These are phyloP conservation scores for Hyppa rectilinea DNA, from an alignment of 2,888 invertebrate species.

Conservation along the genomic window DNA sequence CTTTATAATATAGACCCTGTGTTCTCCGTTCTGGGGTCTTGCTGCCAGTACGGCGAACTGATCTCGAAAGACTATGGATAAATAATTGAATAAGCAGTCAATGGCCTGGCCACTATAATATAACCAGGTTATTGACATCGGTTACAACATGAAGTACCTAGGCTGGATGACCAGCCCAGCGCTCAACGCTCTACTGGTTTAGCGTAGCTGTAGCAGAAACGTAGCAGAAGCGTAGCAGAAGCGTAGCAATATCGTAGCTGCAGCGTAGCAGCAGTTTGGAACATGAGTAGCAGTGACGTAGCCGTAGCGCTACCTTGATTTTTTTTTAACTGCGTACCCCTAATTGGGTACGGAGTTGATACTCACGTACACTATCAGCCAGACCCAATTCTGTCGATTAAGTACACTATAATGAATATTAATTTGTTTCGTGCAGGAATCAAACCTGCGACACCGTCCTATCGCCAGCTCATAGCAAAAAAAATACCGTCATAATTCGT, in stretches of 20 bases:
- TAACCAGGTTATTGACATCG: neutral
- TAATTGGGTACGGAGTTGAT: too few species aligned
- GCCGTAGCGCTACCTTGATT: neutral
- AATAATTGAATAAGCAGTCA: neutral
- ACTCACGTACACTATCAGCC: neutral
- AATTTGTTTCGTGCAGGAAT: neutral
- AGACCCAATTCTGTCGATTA: neutral
- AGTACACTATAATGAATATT: neutral
- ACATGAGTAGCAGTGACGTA: neutral
- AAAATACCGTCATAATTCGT: slow-evolving; percentile 1
- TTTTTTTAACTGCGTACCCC: neutral
- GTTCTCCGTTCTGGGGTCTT: neutral
- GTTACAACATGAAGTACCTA: neutral
- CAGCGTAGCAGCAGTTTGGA: neutral
- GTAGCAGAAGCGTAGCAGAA: neutral
- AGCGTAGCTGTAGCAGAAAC: neutral
- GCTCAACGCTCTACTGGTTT: neutral
- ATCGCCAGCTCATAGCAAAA: neutral
- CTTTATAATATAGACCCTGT: neutral
- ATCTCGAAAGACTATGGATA: neutral
- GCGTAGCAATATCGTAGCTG: neutral
- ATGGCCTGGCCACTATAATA: neutral
- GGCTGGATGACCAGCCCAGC: neutral
- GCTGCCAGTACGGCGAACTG: neutral
- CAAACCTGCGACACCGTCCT: neutral